Evolutionary conservation across 2,113 vertebrate species (phyloP), one percentile per base, ranked within the genome.

Genomic region (Elgaria multicarinata): DNA sequence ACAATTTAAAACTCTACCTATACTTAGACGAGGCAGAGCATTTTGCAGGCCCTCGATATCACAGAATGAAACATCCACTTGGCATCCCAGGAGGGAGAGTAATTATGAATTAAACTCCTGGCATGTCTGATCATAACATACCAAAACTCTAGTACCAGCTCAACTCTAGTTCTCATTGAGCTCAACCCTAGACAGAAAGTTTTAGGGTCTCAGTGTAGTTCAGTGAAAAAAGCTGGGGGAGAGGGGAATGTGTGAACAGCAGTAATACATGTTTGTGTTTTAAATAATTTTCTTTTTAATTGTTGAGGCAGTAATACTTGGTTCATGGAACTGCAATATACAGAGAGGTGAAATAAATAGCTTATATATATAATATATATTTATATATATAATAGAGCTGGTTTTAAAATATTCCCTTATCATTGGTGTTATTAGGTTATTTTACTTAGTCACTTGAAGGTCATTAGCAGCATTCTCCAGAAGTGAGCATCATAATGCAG

Each of bases 281-380:
- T 97, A 97, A 97, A 97, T 98, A 98, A 96, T 94, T 97, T 97
- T 95, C 94, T 97, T 97, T 98, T 97, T 98, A 98, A 98, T 98
- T 97, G 97, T 97, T 96, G 97, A 98, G 97, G 97, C 97, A 97
- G 97, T 97, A 98, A 97, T 97, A 97, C 96, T 97, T 97, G 97
- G 96, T 98, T 98, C 97, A 97, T 97, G 97, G 97, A 97, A 97
- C 97, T 97, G 97, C 97, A 98, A 98, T 97, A 97, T 98, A 98
- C 97, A 98, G 96, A 98, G 97, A 97, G 96, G 95, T 98, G 97
- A 98, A 98, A 98, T 98, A 98, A 98, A 98, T 98, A 98, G 97
- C 97, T 98, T 96, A 97, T 97, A 97, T 97, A 98, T 97, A 97
- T 90, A 93, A 84, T 77, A 89, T 89, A 89, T 89, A 89, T 84